phyloP scores from a whole-genome alignment of 2,797 vertebrate genomes.

The Acridotheres tristis region DNA sequence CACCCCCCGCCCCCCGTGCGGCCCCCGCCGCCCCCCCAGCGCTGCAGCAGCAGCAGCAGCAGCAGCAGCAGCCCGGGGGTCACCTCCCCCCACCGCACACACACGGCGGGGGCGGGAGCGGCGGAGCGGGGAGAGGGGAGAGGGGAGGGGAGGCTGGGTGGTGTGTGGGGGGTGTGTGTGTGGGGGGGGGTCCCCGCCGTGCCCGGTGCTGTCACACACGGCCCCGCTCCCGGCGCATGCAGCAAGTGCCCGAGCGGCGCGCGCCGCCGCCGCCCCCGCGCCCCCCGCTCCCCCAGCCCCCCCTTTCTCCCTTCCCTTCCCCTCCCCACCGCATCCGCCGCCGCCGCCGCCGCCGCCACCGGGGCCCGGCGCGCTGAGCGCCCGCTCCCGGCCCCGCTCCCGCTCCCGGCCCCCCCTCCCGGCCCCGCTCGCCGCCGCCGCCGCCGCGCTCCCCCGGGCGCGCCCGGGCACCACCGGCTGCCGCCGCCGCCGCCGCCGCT shows the following conservation, averaged over 20 bases:
- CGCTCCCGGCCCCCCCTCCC: not conserved
- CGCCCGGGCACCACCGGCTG: not conserved
- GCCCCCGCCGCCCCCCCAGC: not conserved
- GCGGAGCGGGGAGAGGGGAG: not conserved
- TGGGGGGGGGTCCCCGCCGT: not conserved
- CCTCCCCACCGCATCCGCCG: not conserved
- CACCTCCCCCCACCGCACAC: not conserved
- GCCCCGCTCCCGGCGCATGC: not conserved
- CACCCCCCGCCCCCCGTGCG: not conserved
- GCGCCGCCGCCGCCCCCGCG: conserved; percentile 35
- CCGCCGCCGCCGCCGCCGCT: not conserved
- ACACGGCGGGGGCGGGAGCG: not conserved
- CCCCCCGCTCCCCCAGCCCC: not conserved
- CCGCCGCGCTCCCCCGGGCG: not conserved
- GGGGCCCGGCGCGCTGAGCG: conserved; percentile 53
- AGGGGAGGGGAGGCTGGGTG: not conserved
- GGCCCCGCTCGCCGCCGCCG: not conserved
- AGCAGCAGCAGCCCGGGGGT: not conserved
- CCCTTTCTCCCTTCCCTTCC: not conserved
- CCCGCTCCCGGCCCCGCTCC: conserved; percentile 16
- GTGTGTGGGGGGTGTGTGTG: too few relatives aligned
- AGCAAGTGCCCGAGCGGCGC: conserved; percentile 69
- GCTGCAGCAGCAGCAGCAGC: not conserved
- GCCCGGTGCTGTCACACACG: not conserved
- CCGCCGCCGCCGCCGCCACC: not conserved